Conservation (phyloP, 2,113 vertebrate species). For the Tetrao urogallus region DNA sequence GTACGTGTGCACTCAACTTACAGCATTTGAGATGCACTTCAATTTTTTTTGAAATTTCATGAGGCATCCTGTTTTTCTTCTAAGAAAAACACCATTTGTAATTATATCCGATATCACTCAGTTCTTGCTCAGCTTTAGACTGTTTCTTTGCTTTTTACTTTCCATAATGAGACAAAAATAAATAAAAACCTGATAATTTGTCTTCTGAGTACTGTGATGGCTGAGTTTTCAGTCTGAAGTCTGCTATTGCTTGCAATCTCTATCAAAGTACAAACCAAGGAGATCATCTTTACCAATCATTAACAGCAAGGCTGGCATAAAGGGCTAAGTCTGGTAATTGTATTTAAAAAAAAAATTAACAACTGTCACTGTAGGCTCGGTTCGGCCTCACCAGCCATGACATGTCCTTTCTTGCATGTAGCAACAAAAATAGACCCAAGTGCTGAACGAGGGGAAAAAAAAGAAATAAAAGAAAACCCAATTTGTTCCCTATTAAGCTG, state of each 20-base stretch:
- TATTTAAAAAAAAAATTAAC: slow-evolving; percentile 37
- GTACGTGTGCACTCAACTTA: not conserved
- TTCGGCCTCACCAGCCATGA: slow-evolving; percentile 51
- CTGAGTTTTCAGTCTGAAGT: slow-evolving; percentile 56
- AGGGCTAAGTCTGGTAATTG: slow-evolving; percentile 71
- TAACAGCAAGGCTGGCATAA: slow-evolving; percentile 74
- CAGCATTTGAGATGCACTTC: not conserved
- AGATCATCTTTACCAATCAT: slow-evolving; percentile 74
- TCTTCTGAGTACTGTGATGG: not conserved
- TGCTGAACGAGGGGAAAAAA: not conserved
- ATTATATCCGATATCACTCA: not conserved
- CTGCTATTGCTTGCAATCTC: slow-evolving; percentile 47
- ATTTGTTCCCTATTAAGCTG: slow-evolving; percentile 73
- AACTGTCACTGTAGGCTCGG: slow-evolving; percentile 7
- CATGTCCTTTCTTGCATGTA: slow-evolving; percentile 45
- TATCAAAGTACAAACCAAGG: slow-evolving; percentile 77
- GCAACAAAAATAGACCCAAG: slow-evolving; percentile 49
- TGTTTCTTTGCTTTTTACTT: slow-evolving; percentile 1
- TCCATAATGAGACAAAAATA: not conserved
- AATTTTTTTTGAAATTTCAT: not conserved
- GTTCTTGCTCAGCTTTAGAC: not conserved
- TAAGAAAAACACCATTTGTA: not conserved
- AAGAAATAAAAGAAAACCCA: slow-evolving; percentile 63
- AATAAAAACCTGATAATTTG: not conserved
- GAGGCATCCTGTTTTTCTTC: not conserved